Base-by-base conservation (phyloP, 2,113 vertebrate genomes). In the Misgurnus mizolepis region DNA sequence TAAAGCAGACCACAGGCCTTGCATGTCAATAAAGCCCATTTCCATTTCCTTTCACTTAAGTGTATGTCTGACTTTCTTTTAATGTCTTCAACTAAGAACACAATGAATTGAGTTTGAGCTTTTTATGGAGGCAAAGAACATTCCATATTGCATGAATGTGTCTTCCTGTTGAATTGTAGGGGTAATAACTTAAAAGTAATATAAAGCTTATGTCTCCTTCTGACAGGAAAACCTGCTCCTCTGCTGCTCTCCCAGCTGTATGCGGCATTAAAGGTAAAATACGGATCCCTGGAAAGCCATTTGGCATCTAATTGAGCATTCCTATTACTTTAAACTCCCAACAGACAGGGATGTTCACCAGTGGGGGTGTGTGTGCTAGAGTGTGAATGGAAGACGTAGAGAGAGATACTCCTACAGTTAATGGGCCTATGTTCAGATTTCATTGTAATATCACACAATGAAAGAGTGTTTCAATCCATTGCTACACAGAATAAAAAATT, bases 251-350 rank as follows among this genome's bases (percentile, higher is more conserved):
- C 87, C 90, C 90, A 89, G 83, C 90, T 90, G 88, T 87, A 90
- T 82, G 85, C 87, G 87, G 89, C 89, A 89, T 88, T 88, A 89
- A 85, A 91, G 89, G 91, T 93, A 88, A 93, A 93, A 93, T 92
- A 93, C 87, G 86, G 85, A 86, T 90, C 91, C 88, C 90, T 85
- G 87, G 91, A 91, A 93, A 93, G 90, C 90, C 91, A 93, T 93
- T 92, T 91, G 91, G 91, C 89, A 92, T 89, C 90, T 93, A 94
- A 93, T 93, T 93, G 92, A 93, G 90, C 92, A 92, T 90, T 90
- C 85, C 89, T 92, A 93, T 93, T 92, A 93, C 90, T 92, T 91
- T 89, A 87, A 88, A 89, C 85, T 91, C 88, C 89, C 90, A 89
- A 90, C 84, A 90, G 89, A 91, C 87, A 86, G 87, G 86, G 90